A percentile compares a stretch with the other conserved stretches of the same genome.
Conservation (phyloP, 2,888 invertebrate species). For the Brenthis daphne region DNA sequence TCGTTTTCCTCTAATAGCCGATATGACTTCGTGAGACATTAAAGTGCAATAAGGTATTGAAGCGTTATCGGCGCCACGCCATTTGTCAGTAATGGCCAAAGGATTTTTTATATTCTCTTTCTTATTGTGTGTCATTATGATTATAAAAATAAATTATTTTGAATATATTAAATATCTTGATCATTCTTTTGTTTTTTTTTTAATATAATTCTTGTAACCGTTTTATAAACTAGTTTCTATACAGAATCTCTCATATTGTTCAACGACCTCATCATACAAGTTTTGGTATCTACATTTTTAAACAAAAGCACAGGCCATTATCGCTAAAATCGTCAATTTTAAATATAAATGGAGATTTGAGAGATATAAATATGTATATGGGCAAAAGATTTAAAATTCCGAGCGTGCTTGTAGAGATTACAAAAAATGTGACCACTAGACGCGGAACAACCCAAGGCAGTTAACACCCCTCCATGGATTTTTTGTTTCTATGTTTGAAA, state of each 20-base stretch:
- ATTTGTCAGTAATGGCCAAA: slow-evolving; percentile 68
- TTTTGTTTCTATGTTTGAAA: slow-evolving; percentile 59
- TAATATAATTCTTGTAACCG: slow-evolving; percentile 1
- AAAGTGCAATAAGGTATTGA: slow-evolving; percentile 58
- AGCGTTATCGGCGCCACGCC: slow-evolving; percentile 62
- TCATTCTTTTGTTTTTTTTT: not conserved
- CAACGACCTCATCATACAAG: slow-evolving; percentile 33
- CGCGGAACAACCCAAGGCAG: slow-evolving; percentile 55
- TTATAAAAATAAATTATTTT: slow-evolving; percentile 10
- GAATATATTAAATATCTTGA: not conserved
- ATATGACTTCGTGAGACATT: slow-evolving; percentile 12
- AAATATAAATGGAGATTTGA: not conserved
- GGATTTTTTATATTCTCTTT: slow-evolving; percentile 61
- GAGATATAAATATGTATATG: slow-evolving; percentile 11
- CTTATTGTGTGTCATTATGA: slow-evolving; percentile 7
- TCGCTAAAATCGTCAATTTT: slow-evolving; percentile 23
- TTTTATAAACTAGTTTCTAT: slow-evolving; percentile 26
- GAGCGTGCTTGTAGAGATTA: slow-evolving; percentile 8
- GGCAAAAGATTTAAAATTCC: slow-evolving; percentile 25
- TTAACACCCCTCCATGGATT: slow-evolving; percentile 65
- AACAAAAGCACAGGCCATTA: slow-evolving; percentile 25
- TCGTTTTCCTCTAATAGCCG: slow-evolving; percentile 2
- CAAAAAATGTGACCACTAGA: slow-evolving; percentile 39
- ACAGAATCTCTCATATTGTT: slow-evolving; percentile 30
- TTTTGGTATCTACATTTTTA: slow-evolving; percentile 28